Base-by-base conservation (phyloP, 2,113 vertebrate genomes). In the Agelaius tricolor region DNA sequence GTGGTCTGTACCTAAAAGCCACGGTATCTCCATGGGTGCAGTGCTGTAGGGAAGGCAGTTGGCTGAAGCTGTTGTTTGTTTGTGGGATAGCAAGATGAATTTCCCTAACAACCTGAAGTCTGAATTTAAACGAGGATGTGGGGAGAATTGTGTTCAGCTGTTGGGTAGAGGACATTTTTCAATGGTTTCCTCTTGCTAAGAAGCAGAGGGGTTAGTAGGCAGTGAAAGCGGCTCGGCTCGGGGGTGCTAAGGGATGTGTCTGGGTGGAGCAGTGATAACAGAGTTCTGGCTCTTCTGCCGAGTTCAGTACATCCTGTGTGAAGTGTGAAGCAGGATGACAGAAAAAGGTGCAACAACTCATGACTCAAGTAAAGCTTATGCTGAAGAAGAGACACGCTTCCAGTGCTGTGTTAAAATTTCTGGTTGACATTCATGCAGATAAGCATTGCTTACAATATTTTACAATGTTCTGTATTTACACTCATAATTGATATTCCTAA, bases 21-120 rank as follows among this genome's bases (percentile, higher is more conserved):
- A 0, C 2, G 1, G 13, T 33, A 9, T 41, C 43, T 37, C 20
- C 35, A 6, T 0, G 0, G 28, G 44, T 69, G 23, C 26, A 7
- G 15, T 5, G 0, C 37, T 43, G 12, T 15, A 26, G 43, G 30
- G 30, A 37, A n/a, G 27, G 37, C 43, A 58, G 30, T 15, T 1
- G 2, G 17, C 65, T 85, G 66, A 54, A 72, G 6, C 19, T 74
- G 24, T 49, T 65, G 27, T 41, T 49, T 58, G 47, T 68, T 41
- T 88, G 39, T 74, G 46, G 72, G 62, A 76, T 11, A 72, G 31
- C 22, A 58, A 78, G 23, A 30, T 73, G 44, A 74, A 68, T 84
- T 87, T 81, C 66, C 62, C 69, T 61, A 49, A 44, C 37, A 76
- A 84, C 55, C 31, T 46, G 22, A 16, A 59, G 26, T 41, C 49